A percentile compares a stretch with the other conserved stretches of the same genome.
Evolutionary conservation across 2,113 vertebrate species (phyloP).

Genomic region (Oxyruncus cristatus): DNA sequence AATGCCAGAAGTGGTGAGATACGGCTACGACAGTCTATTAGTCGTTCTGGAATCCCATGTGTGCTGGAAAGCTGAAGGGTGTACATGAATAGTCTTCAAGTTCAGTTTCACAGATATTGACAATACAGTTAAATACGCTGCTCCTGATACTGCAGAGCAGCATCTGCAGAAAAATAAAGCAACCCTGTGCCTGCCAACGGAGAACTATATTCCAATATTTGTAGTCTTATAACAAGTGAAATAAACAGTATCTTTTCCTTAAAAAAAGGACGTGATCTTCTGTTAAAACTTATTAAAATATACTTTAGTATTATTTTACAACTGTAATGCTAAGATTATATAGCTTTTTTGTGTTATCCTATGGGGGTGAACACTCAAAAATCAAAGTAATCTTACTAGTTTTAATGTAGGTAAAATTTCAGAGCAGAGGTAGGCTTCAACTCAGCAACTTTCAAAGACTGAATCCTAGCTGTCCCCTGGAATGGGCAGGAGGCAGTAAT

Average conservation of each 20-base stretch:
- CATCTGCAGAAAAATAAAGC: neutral
- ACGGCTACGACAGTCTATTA: neutral
- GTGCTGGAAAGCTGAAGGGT: neutral
- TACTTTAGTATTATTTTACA: neutral
- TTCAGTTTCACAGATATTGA: neutral
- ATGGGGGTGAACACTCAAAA: neutral
- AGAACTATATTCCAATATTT: neutral
- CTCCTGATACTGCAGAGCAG: neutral
- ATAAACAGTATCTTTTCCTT: neutral
- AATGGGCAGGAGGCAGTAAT: neutral
- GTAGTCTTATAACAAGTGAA: neutral
- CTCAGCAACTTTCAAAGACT: neutral
- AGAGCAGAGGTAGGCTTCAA: neutral
- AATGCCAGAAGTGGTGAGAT: neutral
- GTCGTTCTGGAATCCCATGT: neutral
- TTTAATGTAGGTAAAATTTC: neutral
- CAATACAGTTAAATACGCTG: neutral
- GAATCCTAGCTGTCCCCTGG: neutral
- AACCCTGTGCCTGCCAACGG: neutral
- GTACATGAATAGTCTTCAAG: neutral
- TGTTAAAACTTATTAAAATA: neutral
- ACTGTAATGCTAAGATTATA: neutral
- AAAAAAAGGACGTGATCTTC: neutral
- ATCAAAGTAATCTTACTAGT: neutral
- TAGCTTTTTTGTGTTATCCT: neutral